Percentiles rank a stretch among this genome's conserved stretches.
Evolutionary conservation across 2,797 vertebrate species (phyloP).

Genomic region (Semotilus atromaculatus): DNA sequence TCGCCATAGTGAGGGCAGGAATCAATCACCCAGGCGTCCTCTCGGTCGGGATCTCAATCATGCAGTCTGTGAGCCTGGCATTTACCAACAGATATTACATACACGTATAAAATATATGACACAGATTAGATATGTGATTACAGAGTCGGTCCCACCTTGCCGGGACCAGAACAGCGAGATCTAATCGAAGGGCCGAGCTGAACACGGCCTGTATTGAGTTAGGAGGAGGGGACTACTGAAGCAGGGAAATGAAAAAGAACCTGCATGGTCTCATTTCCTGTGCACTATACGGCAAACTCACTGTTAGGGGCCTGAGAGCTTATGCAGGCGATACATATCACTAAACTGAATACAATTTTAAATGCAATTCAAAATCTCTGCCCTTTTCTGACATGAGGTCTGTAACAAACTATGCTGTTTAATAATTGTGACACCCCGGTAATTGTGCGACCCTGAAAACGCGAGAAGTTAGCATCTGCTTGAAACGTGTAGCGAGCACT

Average conservation of each 20-base stretch:
- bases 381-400: slow-evolving; percentile 19
- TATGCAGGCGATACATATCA: slow-evolving; percentile 76
- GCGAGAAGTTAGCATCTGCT: neutral
- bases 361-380: slow-evolving; percentile 74
- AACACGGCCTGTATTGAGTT: slow-evolving; percentile 76
- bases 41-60: slow-evolving; percentile 55
- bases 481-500: neutral
- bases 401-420: slow-evolving; percentile 48
- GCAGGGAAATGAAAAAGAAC: slow-evolving; percentile 80
- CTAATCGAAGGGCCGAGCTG: slow-evolving; percentile 70
- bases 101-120: slow-evolving; percentile 77
- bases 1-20: slow-evolving; percentile 62
- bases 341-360: slow-evolving; percentile 68
- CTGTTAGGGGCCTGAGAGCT: slow-evolving; percentile 70
- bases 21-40: slow-evolving; percentile 73
- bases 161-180: slow-evolving; percentile 70
- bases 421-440: slow-evolving; percentile 21
- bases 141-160: slow-evolving; percentile 69
- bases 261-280: slow-evolving; percentile 83
- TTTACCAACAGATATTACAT: slow-evolving; percentile 69
- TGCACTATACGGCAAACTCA: slow-evolving; percentile 67
- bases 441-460: neutral
- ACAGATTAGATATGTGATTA: slow-evolving; percentile 79
- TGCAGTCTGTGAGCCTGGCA: slow-evolving; percentile 68
- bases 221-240: slow-evolving; percentile 72